Base-by-base conservation (phyloP, 1,140 invertebrate genomes). In the Metaphire vulgaris region DNA sequence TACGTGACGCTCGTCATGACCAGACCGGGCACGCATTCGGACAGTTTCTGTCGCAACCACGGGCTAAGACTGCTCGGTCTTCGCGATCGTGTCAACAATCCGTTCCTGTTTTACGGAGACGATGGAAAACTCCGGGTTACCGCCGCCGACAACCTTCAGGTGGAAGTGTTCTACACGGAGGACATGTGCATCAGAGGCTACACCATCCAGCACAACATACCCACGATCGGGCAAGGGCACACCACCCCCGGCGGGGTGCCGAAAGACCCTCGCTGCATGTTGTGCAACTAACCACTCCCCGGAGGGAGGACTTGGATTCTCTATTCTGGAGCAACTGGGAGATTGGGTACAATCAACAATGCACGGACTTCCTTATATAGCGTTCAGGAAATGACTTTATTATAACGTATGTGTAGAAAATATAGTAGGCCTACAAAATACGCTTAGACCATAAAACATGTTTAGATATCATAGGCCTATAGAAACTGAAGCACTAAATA, bases 31-130 rank as follows among this genome's bases (percentile, higher is more conserved):
- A 79, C 78, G 2, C 21, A 76, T 6, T 65, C 78, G 1, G 80
- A 82, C 64, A 6, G 73, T n/a, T 80, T 83, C 80, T 87, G 82
- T 74, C n/a, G n/a, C n/a, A 80, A 77, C 21, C n/a, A 69, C 16
- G 64, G 72, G 30, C 74, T 82, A 0, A 21, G 78, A 0, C 41
- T 76, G 12, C 67, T 81, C 14, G 74, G 80, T 69, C 41, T 74
- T 1, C 71, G 72, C 65, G 66, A 78, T 71, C 80, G 80, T 56
- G 75, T 74, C 1, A 80, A 79, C 34, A 67, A 80, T 65, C 74
- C 74, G 15, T 66, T 65, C 16, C 41, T 56, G 41, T 56, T 56
- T 21, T 56, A 56, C 41, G 41, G 21, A 12, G 41, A 21, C 6
- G 21, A 56, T 21, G 21, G 41, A 12, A 6, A 56, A 21, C 41